Conservation (phyloP, 2,797 vertebrate genomes). For the Lutjanus argentimaculatus region DNA sequence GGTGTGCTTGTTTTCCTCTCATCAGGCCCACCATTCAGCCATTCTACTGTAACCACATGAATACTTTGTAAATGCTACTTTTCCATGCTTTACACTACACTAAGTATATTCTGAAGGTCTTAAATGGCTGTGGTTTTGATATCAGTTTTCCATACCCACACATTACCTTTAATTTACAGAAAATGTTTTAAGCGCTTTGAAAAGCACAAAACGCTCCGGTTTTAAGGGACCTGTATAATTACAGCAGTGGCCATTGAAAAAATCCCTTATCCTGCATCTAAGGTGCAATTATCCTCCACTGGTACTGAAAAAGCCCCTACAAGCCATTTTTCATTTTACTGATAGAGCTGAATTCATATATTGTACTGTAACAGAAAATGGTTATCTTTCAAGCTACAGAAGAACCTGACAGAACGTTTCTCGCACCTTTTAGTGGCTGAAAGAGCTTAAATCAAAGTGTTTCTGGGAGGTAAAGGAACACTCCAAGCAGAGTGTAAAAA, state of each 20-base stretch:
- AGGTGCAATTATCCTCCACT: slow-evolving; percentile 46
- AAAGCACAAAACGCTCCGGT: background rate
- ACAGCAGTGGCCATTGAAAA: slow-evolving; percentile 1
- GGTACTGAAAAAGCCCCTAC: background rate
- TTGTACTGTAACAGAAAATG: background rate
- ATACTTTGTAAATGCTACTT: background rate
- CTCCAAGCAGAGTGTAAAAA: slow-evolving; percentile 27
- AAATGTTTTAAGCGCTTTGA: background rate
- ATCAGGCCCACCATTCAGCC: no score
- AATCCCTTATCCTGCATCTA: slow-evolving; percentile 1
- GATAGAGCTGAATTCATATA: slow-evolving; percentile 26
- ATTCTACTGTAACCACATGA: background rate
- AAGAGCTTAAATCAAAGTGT: slow-evolving; percentile 41
- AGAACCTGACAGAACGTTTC: slow-evolving; percentile 12
- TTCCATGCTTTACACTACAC: background rate
- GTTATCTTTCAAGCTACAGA: slow-evolving; percentile 14
- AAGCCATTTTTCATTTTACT: slow-evolving; percentile 19
- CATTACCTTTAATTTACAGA: slow-evolving; percentile 4
- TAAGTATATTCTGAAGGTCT: background rate
- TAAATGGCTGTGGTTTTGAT: background rate
- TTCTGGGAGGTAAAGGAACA: slow-evolving; percentile 22
- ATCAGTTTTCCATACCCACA: background rate
- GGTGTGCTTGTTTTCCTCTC: background rate
- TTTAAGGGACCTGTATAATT: background rate
- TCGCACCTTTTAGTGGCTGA: slow-evolving; percentile 13